Evolutionary conservation across 2,797 vertebrate species (phyloP), one percentile per base, ranked within the genome.

Genomic region (Sebastes glaucus): DNA sequence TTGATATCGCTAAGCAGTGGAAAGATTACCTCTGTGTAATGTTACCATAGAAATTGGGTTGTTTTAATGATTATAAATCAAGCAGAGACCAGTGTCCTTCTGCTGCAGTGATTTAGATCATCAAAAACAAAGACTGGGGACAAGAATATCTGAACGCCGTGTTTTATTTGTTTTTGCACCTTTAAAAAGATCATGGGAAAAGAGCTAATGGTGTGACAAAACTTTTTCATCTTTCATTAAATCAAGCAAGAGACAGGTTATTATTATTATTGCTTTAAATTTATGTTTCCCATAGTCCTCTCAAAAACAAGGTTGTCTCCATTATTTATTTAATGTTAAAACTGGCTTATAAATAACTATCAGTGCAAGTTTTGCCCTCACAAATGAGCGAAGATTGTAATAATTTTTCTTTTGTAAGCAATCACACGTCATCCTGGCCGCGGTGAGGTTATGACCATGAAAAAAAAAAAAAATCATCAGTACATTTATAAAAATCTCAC

Each of bases 41-140:
- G 81, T 87, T 87, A 69, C 83, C 76, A 87, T 87, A 87, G 89
- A 89, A 93, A 93, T 93, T 69, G 78, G 56, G 87, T 92, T 85
- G 83, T 91, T 91, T 57, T 74, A 78, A 80, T 85, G 81, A 90
- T 83, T 79, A 84, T 83, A 89, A 88, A 90, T 86, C 81, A 83
- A 83, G 60, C 64, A 60, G 56, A 73, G 38, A 78, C 52, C 66
- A 57, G 38, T 70, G 80, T 85, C 80, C 33, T 88, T 88, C 69
- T 80, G 61, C 74, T 71, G 65, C 64, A 80, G 57, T 77, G 55
- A 78, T 85, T 84, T 78, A 77, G 56, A 76, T 81, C 66, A 77
- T 32, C 78, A 64, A 60, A 55, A 67, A 68, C n/a, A 63, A 74
- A 82, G 5, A 71, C 33, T 10, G 2, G 2, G 35, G 10, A 53